Base-by-base conservation (phyloP, 1,140 invertebrate genomes). In the Drosophila sulfurigaster region DNA sequence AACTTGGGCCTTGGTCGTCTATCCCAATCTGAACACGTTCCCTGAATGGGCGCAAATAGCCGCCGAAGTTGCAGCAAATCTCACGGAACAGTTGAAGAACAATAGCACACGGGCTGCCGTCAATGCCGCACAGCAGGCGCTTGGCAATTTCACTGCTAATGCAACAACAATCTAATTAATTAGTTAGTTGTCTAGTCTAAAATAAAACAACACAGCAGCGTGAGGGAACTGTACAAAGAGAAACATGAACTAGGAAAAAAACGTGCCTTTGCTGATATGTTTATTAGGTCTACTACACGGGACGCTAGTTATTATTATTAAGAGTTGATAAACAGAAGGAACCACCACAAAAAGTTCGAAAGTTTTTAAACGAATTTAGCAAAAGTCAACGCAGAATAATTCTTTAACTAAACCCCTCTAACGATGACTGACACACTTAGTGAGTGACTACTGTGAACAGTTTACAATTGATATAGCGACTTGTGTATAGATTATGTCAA, bases 1-100 rank as follows among this genome's bases (percentile, higher is more conserved):
- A 52, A 97, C 96, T 0, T 94, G 94, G 94, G 94, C 94, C 1
- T 82, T 87, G 2, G 74, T 94, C 20, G 94, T 95, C 35, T 95
- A 94, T 93, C 78, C 91, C 13, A 86, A 93, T 20, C 66, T 92
- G n/a, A 79, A 81, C 3, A 62, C 72, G 10, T 93, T 93, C 78
- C 93, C 93, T 8, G 87, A 81, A 0, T 93, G 93, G 93, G 92
- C 93, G 20, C 46, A 56, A 16, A 2, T 48, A 0, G 83, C 78
- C 7, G 68, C 43, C 1, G 49, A 35, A 6, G 76, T 70, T 25
- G 35, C 62, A 46, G 63, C 32, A 5, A 82, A 87, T 41, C 20
- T 0, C 3, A 0, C 20, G 3, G 2, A 2, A 0, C 35, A 70
- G 25, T 57, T 70, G 43, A 13, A 70, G 11, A n/a, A 15, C 13